Percentiles rank a stretch among this genome's conserved stretches.
Evolutionary conservation across 2,797 vertebrate species (phyloP).

Genomic region (Falco novaeseelandiae): DNA sequence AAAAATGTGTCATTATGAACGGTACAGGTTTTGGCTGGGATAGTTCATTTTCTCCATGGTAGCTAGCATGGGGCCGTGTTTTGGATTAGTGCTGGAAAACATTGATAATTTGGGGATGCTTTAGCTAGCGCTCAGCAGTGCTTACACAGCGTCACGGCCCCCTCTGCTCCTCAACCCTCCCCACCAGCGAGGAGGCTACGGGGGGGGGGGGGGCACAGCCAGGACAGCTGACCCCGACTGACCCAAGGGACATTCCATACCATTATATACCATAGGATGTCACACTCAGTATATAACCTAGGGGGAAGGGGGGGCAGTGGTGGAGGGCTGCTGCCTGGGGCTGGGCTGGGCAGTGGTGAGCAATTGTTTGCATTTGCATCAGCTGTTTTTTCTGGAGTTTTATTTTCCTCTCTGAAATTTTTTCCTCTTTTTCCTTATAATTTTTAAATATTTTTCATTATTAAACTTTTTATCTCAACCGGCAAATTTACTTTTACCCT

Average conservation of each 20-base stretch:
- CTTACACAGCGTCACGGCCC: rapidly evolving
- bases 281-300: not conserved
- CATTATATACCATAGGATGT: not conserved
- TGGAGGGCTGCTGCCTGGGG: rapidly evolving
- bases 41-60: not conserved
- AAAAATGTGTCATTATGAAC: not conserved
- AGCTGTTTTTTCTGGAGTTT: not conserved
- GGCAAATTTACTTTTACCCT: not conserved
- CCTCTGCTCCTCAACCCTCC: rapidly evolving
- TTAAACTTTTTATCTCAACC: not conserved
- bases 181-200: not conserved
- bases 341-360: not conserved
- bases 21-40: not conserved
- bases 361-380: not conserved
- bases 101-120: not conserved
- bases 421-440: not conserved
- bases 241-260: not conserved
- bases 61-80: not conserved
- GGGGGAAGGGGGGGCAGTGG: not conserved
- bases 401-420: not conserved
- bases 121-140: not conserved
- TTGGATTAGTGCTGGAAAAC: not conserved
- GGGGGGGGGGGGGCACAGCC: not conserved
- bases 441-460: not conserved
- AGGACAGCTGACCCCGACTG: not conserved